These are phyloP conservation scores for Coreius guichenoti DNA, from an alignment of 2,797 vertebrate species.

Conservation along the genomic window DNA sequence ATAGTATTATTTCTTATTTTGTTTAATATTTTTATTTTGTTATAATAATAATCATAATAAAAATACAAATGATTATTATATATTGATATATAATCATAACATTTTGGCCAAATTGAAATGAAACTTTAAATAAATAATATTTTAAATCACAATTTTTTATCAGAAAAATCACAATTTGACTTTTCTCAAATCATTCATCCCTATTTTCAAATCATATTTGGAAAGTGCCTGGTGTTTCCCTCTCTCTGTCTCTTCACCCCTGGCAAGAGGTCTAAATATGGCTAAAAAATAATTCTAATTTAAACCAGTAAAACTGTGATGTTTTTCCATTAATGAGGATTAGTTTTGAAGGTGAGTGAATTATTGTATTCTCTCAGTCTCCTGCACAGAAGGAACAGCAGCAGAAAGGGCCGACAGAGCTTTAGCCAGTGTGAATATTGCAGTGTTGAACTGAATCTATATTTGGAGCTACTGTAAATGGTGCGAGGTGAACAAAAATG, in stretches of 20 bases:
- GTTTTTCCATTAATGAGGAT: constrained; percentile 7
- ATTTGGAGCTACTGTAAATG: constrained; percentile 45
- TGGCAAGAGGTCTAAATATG: constrained; percentile 8
- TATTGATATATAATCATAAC: not conserved
- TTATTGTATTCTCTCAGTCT: constrained; percentile 10
- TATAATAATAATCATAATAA: not conserved
- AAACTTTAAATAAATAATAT: not conserved
- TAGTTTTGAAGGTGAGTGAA: constrained; percentile 27
- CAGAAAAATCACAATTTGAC: not conserved
- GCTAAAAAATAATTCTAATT: not conserved
- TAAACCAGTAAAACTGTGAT: constrained; percentile 25
- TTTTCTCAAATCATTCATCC: not conserved
- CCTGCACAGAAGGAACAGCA: constrained; percentile 18
- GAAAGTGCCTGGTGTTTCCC: not conserved
- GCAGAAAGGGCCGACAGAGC: constrained; percentile 15
- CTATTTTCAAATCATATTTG: not conserved
- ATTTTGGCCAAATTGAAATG: not conserved
- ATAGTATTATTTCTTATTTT: not conserved
- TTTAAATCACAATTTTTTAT: not conserved
- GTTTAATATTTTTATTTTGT: not conserved
- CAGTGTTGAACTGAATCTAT: constrained; percentile 25
- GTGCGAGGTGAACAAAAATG: constrained; percentile 40
- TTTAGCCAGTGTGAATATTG: constrained; percentile 14
- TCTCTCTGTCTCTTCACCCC: not conserved
- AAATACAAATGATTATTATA: not conserved